phyloP scores from a whole-genome alignment of 2,888 invertebrate species.

The Thumatha senex region DNA sequence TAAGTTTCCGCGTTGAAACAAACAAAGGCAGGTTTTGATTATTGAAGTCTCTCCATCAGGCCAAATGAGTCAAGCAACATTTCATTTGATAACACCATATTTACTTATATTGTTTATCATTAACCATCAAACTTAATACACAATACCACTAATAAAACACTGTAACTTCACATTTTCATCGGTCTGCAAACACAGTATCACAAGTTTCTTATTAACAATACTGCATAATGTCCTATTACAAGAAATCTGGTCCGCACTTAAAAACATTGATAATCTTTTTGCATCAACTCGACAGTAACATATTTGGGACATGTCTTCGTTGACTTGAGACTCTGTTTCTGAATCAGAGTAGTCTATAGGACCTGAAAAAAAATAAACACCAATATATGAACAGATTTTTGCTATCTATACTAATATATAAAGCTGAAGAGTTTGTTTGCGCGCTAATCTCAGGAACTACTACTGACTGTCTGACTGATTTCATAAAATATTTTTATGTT shows the following conservation, averaged over 20 bases:
- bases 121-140: slow-evolving; percentile 46
- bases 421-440: no score
- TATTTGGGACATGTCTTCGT: slow-evolving; percentile 61
- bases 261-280: slow-evolving; percentile 90
- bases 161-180: slow-evolving; percentile 90
- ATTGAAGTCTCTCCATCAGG: no score
- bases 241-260: slow-evolving; percentile 90
- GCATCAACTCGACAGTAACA: slow-evolving; percentile 88
- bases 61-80: no score
- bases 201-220: slow-evolving; percentile 88
- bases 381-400: neutral
- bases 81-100: no score
- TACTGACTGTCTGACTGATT: no score
- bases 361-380: slow-evolving; percentile 44
- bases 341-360: slow-evolving; percentile 76
- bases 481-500: no score
- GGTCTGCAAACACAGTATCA: slow-evolving; percentile 89
- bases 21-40: no score
- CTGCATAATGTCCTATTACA: slow-evolving; percentile 89
- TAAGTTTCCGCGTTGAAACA: no score
- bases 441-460: neutral
- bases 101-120: no score
- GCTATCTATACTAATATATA: no score
- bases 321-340: slow-evolving; percentile 69
- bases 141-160: slow-evolving; percentile 90